Evolutionary conservation across 2,113 vertebrate genomes (phyloP).

Genomic region (Polypterus senegalus): DNA sequence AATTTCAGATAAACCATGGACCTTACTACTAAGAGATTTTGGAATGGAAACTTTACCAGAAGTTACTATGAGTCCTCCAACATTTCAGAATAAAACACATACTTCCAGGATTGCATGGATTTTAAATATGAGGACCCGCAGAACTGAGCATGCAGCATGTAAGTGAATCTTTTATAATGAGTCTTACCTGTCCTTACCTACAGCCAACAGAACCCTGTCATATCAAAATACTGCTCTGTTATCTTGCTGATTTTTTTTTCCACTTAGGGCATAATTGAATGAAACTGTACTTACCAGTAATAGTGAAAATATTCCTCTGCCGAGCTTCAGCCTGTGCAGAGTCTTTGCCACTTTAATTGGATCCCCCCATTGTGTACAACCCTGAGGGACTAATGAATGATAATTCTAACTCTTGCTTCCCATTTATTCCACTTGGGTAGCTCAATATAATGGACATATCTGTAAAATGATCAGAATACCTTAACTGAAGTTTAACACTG

Average conservation of each 20-base stretch:
- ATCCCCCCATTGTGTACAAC: slow-evolving; percentile 39
- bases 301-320: slow-evolving; percentile 49
- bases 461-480: slow-evolving; percentile 22
- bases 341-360: slow-evolving; percentile 49
- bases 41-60: too few species aligned
- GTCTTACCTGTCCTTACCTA: too few species aligned
- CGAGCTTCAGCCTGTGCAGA: slow-evolving; percentile 36
- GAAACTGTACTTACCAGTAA: slow-evolving; percentile 31
- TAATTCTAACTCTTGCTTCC: slow-evolving; percentile 39
- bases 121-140: too few species aligned
- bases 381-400: slow-evolving; percentile 26
- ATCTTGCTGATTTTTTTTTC: slow-evolving; percentile 6
- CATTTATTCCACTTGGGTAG: slow-evolving; percentile 37
- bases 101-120: too few species aligned
- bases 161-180: too few species aligned
- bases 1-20: too few species aligned
- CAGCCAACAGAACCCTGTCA: too few species aligned
- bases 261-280: slow-evolving; percentile 14
- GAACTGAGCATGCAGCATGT: too few species aligned
- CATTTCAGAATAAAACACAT: too few species aligned
- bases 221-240: too few species aligned
- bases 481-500: slow-evolving; percentile 13
- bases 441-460: slow-evolving; percentile 33
- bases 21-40: too few species aligned
- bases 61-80: too few species aligned